Evolutionary conservation across 2,888 invertebrate species (phyloP).

Genomic region (Leucoma salicis): DNA sequence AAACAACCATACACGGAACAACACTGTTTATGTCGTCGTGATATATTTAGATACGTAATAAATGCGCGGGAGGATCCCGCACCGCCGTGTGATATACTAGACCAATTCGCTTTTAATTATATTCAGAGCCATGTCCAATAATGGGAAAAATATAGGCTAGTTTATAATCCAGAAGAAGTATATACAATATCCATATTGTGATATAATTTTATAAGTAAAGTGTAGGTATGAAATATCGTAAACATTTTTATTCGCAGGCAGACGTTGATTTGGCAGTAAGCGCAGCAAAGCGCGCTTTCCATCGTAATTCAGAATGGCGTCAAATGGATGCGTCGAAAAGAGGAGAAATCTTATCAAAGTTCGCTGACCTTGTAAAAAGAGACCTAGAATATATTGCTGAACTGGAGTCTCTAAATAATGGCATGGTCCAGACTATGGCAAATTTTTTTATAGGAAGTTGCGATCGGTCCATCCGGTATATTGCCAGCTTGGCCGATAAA

Average conservation of each 20-base stretch:
- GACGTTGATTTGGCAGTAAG: constrained; percentile 89
- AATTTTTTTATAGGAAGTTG: constrained; percentile 73
- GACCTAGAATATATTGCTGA: constrained; percentile 93
- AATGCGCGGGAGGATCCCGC: too few species aligned
- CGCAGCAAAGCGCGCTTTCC: constrained; percentile 86
- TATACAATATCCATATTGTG: neutral
- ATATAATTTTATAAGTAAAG: neutral
- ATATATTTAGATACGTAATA: too few species aligned
- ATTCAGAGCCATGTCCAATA: neutral
- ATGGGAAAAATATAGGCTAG: neutral
- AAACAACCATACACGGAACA: too few species aligned
- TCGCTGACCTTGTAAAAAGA: constrained; percentile 87
- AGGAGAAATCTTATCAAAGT: constrained; percentile 85
- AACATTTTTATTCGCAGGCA: neutral
- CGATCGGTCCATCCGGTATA: constrained; percentile 85
- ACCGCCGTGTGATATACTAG: too few species aligned
- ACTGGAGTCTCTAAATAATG: constrained; percentile 90
- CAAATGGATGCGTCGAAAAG: constrained; percentile 90
- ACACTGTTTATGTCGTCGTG: too few species aligned
- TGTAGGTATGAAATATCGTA: neutral
- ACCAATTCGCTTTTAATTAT: too few species aligned
- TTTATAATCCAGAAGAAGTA: too few species aligned
- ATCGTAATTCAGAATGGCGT: constrained; percentile 87
- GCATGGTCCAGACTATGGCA: constrained; percentile 82
- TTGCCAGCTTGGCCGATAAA: constrained; percentile 95